Conservation (phyloP, 2,888 invertebrate species). For the Drosophila limbata region DNA sequence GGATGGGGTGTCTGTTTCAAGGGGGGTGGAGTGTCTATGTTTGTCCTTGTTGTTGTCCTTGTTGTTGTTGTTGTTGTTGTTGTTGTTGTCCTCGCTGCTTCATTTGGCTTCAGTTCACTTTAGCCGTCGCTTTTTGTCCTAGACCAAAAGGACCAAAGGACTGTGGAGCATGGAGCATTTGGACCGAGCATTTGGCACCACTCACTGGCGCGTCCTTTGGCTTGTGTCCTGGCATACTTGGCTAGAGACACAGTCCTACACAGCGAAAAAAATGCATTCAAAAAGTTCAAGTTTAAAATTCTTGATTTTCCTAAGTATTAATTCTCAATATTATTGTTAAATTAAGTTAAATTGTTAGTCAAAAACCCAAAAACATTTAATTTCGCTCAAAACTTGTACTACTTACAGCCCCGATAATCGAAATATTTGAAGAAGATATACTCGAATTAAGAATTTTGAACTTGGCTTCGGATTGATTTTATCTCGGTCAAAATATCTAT, state of each 20-base stretch:
- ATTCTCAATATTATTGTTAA: too few relatives aligned
- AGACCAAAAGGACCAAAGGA: slow-evolving; percentile 11
- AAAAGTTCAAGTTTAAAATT: neutral
- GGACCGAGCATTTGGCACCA: slow-evolving; percentile 63
- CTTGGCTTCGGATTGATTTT: too few relatives aligned
- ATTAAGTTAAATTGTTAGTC: too few relatives aligned
- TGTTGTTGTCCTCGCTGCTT: slow-evolving; percentile 44
- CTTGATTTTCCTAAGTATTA: too few relatives aligned
- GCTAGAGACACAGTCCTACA: slow-evolving; percentile 5
- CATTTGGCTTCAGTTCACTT: slow-evolving; percentile 65
- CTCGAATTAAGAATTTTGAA: too few relatives aligned
- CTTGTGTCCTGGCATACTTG: slow-evolving; percentile 47
- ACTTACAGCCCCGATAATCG: too few relatives aligned
- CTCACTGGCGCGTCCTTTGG: slow-evolving; percentile 60
- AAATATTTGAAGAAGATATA: too few relatives aligned
- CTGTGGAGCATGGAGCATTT: slow-evolving; percentile 2
- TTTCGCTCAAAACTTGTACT: too few relatives aligned
- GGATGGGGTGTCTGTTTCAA: slow-evolving; percentile 5
- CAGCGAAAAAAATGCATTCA: neutral
- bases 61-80: slow-evolving; percentile 8
- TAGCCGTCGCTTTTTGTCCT: slow-evolving; percentile 32
- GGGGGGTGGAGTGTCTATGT: slow-evolving; percentile 18
- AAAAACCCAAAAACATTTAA: too few relatives aligned
- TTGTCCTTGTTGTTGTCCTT: slow-evolving; percentile 10
- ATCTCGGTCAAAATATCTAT: too few relatives aligned